Base-by-base conservation (phyloP, 2,797 vertebrate genomes). In the Psittacula echo region DNA sequence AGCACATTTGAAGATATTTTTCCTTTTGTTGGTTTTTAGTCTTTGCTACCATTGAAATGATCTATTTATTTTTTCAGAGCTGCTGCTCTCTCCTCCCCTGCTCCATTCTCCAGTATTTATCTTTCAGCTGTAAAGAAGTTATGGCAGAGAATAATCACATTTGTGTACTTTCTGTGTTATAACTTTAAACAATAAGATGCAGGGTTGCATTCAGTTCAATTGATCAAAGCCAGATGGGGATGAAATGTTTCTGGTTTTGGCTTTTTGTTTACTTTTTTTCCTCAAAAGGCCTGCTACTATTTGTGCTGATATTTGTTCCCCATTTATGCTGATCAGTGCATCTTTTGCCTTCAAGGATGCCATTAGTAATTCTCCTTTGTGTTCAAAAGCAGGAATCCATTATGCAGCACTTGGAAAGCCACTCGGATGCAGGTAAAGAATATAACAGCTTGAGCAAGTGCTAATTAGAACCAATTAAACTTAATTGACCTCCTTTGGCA, bases 391-490 rank as follows among this genome's bases (percentile, higher is more conserved):
- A 94, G 92, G 90, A 94, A 83, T 94, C 93, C 81, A 90, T 96
- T 96, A 94, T 97, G 75, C 84, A 78, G 67, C 75, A 93, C 89
- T 96, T 94, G 90, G 84, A 96, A 88, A 95, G 88, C 75, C 93
- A 96, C 96, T 97, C 61, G 45, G 88, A 96, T 96, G 93, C 95
- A 97, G 96, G 96, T 96, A 96, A 96, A 96, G 96, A 95, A 90
- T 87, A 75, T 93, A 97, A 93, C 93, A 96, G 93, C 95, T 96
- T 81, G 88, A 94, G 88, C 94, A 89, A 96, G 95, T 95, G 96
- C 90, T 97, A 97, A 97, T 97, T 96, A 96, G 91, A 93, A 90
- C 84, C 96, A 96, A 94, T 97, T 97, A 97, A 96, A 96, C 92
- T 97, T 95, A 96, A 96, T 94, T 97, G 96, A 96, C 95, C 96